phyloP scores from a whole-genome alignment of 2,888 invertebrate species.

The Phengaris alcon region DNA sequence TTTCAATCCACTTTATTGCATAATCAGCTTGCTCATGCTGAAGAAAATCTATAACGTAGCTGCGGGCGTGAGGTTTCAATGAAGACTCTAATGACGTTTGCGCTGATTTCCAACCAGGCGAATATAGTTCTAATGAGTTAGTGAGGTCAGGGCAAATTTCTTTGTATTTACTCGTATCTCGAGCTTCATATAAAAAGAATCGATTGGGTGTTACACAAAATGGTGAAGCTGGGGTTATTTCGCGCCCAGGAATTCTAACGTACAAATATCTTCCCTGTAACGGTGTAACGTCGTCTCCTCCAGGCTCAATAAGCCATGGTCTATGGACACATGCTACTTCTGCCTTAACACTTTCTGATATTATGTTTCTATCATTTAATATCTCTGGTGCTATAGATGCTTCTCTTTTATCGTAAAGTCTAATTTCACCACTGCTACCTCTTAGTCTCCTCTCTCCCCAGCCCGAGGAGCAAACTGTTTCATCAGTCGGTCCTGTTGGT shows the following conservation, averaged over 20 bases:
- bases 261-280: constrained; percentile 83
- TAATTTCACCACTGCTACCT: constrained; percentile 87
- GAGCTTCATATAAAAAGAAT: constrained; percentile 85
- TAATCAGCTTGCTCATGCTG: constrained; percentile 86
- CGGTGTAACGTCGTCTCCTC: constrained; percentile 82
- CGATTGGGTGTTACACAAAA: constrained; percentile 85
- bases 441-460: constrained; percentile 83
- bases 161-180: constrained; percentile 79
- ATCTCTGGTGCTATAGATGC: constrained; percentile 65
- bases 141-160: constrained; percentile 83
- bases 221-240: constrained; percentile 70
- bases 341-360: constrained; percentile 75
- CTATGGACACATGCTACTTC: constrained; percentile 84
- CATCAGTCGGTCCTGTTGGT: constrained; percentile 76
- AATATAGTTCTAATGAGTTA: constrained; percentile 82
- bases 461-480: constrained; percentile 81
- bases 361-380: constrained; percentile 70
- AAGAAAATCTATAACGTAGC: constrained; percentile 86
- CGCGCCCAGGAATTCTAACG: constrained; percentile 83
- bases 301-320: constrained; percentile 89
- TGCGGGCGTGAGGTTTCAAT: constrained; percentile 80
- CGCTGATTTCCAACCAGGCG: constrained; percentile 83
- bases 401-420: constrained; percentile 81
- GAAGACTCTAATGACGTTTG: constrained; percentile 67
- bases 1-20: constrained; percentile 88